Percentiles rank a stretch among this genome's conserved stretches.
Conservation (phyloP, 2,888 invertebrate genomes). For the Tethea ocularis region DNA sequence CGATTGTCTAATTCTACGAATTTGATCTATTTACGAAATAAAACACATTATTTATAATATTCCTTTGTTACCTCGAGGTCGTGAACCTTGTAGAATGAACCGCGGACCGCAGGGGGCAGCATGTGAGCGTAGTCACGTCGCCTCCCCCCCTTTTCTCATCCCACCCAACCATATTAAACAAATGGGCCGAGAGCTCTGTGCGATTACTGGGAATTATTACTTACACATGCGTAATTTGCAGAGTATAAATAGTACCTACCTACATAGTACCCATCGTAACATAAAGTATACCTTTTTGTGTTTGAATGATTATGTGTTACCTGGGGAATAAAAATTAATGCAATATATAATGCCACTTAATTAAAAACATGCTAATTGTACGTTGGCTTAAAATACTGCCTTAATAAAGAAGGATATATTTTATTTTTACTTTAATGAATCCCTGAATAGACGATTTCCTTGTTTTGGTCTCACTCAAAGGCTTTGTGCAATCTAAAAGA, state of each 20-base stretch:
- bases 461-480: too few species aligned
- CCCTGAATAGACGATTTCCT: too few species aligned
- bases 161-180: conserved; percentile 2
- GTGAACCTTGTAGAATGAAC: not conserved
- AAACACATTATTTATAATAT: not conserved
- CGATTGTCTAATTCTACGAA: not conserved
- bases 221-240: not conserved
- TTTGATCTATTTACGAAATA: not conserved
- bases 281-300: not conserved
- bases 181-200: not conserved
- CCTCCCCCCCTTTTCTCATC: not conserved
- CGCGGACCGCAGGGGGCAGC: not conserved
- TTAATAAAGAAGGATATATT: too few species aligned
- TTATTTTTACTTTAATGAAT: too few species aligned
- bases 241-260: not conserved
- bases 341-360: too few species aligned
- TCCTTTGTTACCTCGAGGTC: conserved; percentile 2
- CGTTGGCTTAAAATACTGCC: too few species aligned
- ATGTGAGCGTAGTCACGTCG: not conserved
- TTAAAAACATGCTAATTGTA: too few species aligned
- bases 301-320: not conserved
- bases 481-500: too few species aligned
- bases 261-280: too few species aligned
- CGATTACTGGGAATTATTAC: not conserved
- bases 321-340: not conserved